Evolutionary conservation across 2,113 vertebrate species (phyloP).

Genomic region (Zosterops pallidus): DNA sequence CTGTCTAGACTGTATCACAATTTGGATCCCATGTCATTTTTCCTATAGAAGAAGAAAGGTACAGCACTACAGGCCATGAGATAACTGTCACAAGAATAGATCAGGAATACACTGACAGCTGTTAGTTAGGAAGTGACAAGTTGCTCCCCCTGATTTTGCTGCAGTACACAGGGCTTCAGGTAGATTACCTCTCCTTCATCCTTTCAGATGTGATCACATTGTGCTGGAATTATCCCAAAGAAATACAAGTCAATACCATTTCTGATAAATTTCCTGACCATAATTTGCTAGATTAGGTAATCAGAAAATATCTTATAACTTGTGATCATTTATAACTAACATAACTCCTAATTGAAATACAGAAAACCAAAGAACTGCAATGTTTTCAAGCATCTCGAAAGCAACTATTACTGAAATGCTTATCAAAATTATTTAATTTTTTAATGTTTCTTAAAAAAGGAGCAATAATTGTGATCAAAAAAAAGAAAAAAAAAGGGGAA

Average conservation of each 20-base stretch:
- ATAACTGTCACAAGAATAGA: background rate
- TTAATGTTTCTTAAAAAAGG: background rate
- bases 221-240: background rate
- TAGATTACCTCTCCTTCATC: background rate
- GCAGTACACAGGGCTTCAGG: background rate
- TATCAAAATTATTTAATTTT: background rate
- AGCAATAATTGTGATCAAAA: background rate
- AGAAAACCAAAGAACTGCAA: background rate
- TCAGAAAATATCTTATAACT: background rate
- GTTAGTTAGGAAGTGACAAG: background rate
- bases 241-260: background rate
- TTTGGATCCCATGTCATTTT: background rate
- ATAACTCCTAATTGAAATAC: background rate
- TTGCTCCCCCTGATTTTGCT: background rate
- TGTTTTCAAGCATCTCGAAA: background rate
- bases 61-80: background rate
- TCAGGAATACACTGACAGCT: background rate
- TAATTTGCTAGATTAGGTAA: background rate
- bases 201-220: background rate
- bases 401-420: background rate
- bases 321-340: background rate
- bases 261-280: background rate
- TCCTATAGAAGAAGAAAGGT: background rate
- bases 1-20: background rate
- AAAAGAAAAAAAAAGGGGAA: background rate